These are phyloP conservation scores for Octopus bimaculoides DNA, from an alignment of 1,140 invertebrate genomes.

Conservation along the genomic window DNA sequence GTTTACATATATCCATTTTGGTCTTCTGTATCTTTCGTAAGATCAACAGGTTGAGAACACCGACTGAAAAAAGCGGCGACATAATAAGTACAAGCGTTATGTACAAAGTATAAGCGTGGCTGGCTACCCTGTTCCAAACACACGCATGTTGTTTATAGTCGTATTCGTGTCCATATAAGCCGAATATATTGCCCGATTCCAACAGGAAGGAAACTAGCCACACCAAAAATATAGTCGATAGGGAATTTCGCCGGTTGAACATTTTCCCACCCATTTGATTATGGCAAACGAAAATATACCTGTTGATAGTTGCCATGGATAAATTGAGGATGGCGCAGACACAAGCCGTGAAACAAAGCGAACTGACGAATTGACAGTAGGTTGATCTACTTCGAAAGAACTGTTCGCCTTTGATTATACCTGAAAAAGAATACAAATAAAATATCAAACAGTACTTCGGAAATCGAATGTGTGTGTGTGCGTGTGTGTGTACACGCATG, in stretches of 20 bases:
- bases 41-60: constrained; percentile 39
- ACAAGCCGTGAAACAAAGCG: constrained; percentile 49
- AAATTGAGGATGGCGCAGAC: constrained; percentile 51
- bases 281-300: constrained; percentile 49
- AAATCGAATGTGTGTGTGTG: not conserved
- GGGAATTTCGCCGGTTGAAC: constrained; percentile 31
- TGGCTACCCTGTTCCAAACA: constrained; percentile 49
- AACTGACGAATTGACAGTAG: constrained; percentile 44
- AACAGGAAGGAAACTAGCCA: constrained; percentile 45
- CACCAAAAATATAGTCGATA: constrained; percentile 29
- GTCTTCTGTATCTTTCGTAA: constrained; percentile 41
- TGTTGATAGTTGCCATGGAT: constrained; percentile 44
- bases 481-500: no score
- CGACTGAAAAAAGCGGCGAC: constrained; percentile 38
- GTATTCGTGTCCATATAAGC: constrained; percentile 48
- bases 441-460: not conserved
- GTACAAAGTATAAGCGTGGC: constrained; percentile 45
- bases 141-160: constrained; percentile 49
- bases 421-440: constrained; percentile 27
- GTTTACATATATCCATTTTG: constrained; percentile 34
- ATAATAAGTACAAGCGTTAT: constrained; percentile 42
- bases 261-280: constrained; percentile 35
- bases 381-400: constrained; percentile 42
- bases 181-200: constrained; percentile 49
- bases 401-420: constrained; percentile 43